Conservation (phyloP, 2,888 invertebrate genomes). For the Agonum fuliginosum region DNA sequence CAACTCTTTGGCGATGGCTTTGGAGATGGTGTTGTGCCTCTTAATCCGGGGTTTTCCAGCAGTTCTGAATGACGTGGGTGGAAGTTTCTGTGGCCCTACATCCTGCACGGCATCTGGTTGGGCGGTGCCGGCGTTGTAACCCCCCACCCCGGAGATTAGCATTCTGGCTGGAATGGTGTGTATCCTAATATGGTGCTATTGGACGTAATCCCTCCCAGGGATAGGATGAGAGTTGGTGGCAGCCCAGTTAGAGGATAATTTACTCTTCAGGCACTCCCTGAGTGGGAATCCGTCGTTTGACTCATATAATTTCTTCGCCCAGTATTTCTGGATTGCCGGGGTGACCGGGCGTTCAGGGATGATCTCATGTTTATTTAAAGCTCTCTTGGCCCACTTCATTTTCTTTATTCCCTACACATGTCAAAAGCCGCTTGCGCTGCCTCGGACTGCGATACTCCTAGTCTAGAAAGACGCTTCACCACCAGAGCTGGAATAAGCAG, state of each 20-base stretch:
- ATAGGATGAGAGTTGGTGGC: slow-evolving; percentile 62
- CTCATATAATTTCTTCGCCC: slow-evolving; percentile 58
- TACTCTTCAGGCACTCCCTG: slow-evolving; percentile 45
- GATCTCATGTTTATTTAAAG: slow-evolving; percentile 15
- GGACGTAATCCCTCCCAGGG: slow-evolving; percentile 67
- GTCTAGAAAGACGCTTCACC: slow-evolving; percentile 61
- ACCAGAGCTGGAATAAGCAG: slow-evolving; percentile 63
- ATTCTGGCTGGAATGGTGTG: slow-evolving; percentile 65
- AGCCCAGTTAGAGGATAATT: slow-evolving; percentile 60
- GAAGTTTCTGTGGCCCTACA: slow-evolving; percentile 62
- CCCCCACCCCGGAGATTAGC: slow-evolving; percentile 64
- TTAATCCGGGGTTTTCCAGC: slow-evolving; percentile 63
- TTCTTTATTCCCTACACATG: slow-evolving; percentile 61
- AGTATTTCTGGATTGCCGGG: slow-evolving; percentile 35
- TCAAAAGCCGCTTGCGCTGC: slow-evolving; percentile 63
- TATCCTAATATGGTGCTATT: slow-evolving; percentile 66
- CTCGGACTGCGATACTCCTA: slow-evolving; percentile 59
- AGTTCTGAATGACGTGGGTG: slow-evolving; percentile 64
- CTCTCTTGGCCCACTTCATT: slow-evolving; percentile 61
- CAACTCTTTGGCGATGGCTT: background rate
- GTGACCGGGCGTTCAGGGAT: background rate
- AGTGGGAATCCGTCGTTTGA: slow-evolving; percentile 64
- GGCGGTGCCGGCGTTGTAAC: too few relatives aligned
- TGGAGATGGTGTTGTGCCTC: slow-evolving; percentile 63
- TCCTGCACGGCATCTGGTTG: too few relatives aligned